A percentile compares a stretch with the other conserved stretches of the same genome.
Evolutionary conservation across 2,888 invertebrate species (phyloP).

Genomic region (Lepidochrysops patricia): DNA sequence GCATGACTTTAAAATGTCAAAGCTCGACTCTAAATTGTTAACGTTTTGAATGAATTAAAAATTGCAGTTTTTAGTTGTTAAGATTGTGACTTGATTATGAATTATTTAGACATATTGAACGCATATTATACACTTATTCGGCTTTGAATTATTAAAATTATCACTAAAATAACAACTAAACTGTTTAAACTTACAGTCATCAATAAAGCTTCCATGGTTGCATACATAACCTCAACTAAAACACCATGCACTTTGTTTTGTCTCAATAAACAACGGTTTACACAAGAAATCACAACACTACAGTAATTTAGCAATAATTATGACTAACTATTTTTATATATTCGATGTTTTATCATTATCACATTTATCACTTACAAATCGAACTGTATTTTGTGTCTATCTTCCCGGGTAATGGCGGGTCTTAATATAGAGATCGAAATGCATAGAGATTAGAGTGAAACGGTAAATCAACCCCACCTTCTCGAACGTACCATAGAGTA

Average conservation of each 20-base stretch:
- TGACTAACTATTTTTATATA: not conserved
- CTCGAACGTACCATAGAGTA: not conserved
- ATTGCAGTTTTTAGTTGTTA: not conserved
- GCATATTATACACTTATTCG: not conserved
- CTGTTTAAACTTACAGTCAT: conserved; percentile 20
- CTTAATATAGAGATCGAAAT: conserved; percentile 45
- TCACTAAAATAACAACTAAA: not conserved
- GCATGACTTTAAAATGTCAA: not conserved
- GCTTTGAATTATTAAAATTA: not conserved
- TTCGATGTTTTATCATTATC: not conserved
- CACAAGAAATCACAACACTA: not conserved
- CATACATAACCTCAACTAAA: conserved; percentile 55
- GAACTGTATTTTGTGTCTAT: not conserved
- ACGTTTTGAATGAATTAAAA: not conserved
- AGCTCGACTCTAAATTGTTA: not conserved
- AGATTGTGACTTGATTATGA: not conserved
- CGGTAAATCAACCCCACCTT: conserved; percentile 6
- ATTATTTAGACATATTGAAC: not conserved
- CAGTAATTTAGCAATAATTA: not conserved
- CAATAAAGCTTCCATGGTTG: conserved; percentile 42
- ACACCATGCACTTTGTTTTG: not conserved
- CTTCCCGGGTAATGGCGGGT: conserved; percentile 26
- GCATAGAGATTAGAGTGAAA: conserved; percentile 18
- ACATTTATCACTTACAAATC: not conserved
- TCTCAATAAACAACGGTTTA: not conserved